Base-by-base conservation (phyloP, 2,113 vertebrate genomes). In the Dissostichus mawsoni region DNA sequence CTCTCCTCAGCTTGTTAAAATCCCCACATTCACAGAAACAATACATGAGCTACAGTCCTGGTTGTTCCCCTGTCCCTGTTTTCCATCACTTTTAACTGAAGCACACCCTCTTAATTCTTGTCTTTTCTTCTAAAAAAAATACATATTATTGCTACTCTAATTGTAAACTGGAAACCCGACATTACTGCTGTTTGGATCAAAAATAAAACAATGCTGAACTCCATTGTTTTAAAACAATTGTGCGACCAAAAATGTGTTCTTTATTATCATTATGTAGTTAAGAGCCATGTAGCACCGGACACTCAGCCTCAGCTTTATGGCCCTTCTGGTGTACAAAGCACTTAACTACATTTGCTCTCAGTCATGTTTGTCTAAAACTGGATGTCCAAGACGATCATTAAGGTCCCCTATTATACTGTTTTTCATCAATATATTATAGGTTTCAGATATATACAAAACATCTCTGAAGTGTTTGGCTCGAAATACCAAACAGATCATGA, bases 361-460 rank as follows among this genome's bases (percentile, higher is more conserved):
- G 61, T 53, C 18, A 76, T 92, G 82, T 89, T 94, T 93, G 82
- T 80, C 45, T 57, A 78, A 84, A 86, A 76, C 56, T 73, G 59
- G n/a, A 71, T 76, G 47, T 90, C 87, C 76, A 67, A 45, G 85
- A 80, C 77, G 79, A 87, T 83, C 71, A 80, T 85, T 67, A 29
- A 29, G 29, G 29, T 29, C 29, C 29, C 29, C 29, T 29, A 4
- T 29, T 29, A 29, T 29, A 29, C 29, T 29, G 29, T 29, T 4
- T 29, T 29, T 29, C 4, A 29, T 29, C 29, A 29, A 29, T 29
- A 29, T 29, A 29, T 29, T 29, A 29, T 29, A 29, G 3, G 29
- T 29, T 3, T 29, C 29, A 29, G 29, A 29, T 29, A 29, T 29
- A 29, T 29, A 29, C 29, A 29, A 29, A 29, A 29, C 0, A 29